Evolutionary conservation across 2,113 vertebrate species (phyloP).

Genomic region (Cheilinus undulatus): DNA sequence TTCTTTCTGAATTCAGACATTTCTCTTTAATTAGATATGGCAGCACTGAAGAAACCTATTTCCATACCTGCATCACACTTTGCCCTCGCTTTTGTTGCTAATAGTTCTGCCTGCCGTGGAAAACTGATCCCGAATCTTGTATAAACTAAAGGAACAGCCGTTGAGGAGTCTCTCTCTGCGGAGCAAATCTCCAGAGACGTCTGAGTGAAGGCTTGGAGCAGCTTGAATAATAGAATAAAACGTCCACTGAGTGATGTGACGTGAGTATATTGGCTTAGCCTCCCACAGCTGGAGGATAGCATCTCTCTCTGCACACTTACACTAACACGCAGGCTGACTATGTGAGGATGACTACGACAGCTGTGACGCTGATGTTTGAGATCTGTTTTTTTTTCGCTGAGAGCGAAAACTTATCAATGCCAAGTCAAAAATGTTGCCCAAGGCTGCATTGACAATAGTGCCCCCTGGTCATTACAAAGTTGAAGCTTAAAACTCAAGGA

Average conservation of each 20-base stretch:
- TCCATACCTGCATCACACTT: no score
- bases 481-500: no score
- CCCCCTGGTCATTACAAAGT: no score
- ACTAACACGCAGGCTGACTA: constrained; percentile 29
- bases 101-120: constrained; percentile 14
- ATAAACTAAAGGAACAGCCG: constrained; percentile 24
- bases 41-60: no score
- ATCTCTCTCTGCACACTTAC: constrained; percentile 32
- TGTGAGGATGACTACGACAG: constrained; percentile 16
- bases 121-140: background rate
- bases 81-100: constrained; percentile 5
- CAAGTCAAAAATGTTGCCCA: no score
- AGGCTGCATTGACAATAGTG: no score
- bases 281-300: constrained; percentile 21
- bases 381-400: no score
- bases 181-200: constrained; percentile 29
- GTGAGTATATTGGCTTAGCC: constrained; percentile 35
- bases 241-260: constrained; percentile 51
- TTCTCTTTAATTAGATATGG: no score
- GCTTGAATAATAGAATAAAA: constrained; percentile 41
- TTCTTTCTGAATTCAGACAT: constrained; percentile 1
- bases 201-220: constrained; percentile 21
- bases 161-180: constrained; percentile 11
- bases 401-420: no score
- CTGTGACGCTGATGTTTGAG: constrained; percentile 2